These are phyloP conservation scores for Pseudotriccus pelzelni DNA, from an alignment of 2,797 vertebrate species.

Conservation along the genomic window DNA sequence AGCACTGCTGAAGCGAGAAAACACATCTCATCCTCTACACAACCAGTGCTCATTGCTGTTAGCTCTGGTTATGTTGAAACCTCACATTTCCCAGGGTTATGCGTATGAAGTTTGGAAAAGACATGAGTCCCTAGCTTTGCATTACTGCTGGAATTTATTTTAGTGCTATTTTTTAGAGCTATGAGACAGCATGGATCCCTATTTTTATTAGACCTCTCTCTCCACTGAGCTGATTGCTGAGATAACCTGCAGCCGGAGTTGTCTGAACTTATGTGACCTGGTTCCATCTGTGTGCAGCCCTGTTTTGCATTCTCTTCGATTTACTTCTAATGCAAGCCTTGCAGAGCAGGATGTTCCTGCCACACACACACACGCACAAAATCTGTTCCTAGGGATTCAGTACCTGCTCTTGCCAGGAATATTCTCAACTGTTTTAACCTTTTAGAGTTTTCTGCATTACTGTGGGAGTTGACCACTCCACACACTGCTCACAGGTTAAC, in stretches of 20 bases:
- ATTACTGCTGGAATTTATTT: not conserved
- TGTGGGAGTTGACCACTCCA: constrained; percentile 36
- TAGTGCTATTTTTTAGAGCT: not conserved
- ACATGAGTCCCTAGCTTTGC: not conserved
- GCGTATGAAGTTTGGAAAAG: not conserved
- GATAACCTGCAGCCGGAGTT: not conserved
- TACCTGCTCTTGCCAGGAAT: constrained; percentile 23
- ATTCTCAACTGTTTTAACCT: constrained; percentile 54
- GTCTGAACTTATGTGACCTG: constrained; percentile 6
- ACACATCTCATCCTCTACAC: not conserved
- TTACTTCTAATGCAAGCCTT: constrained; percentile 16
- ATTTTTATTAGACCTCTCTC: not conserved
- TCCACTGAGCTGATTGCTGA: not conserved
- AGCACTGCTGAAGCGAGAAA: not conserved
- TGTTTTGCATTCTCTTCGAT: constrained; percentile 17
- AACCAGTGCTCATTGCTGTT: not conserved
- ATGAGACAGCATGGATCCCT: not conserved
- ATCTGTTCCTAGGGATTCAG: constrained; percentile 19
- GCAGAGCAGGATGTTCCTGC: constrained; percentile 7
- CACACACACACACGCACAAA: not conserved
- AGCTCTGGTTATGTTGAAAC: not conserved
- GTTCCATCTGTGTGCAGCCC: not conserved
- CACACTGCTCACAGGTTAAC: constrained; percentile 60
- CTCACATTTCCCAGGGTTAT: not conserved
- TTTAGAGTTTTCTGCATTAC: constrained; percentile 33